Conservation (phyloP, 2,797 vertebrate species). For the Phrynocephalus guinanensis region DNA sequence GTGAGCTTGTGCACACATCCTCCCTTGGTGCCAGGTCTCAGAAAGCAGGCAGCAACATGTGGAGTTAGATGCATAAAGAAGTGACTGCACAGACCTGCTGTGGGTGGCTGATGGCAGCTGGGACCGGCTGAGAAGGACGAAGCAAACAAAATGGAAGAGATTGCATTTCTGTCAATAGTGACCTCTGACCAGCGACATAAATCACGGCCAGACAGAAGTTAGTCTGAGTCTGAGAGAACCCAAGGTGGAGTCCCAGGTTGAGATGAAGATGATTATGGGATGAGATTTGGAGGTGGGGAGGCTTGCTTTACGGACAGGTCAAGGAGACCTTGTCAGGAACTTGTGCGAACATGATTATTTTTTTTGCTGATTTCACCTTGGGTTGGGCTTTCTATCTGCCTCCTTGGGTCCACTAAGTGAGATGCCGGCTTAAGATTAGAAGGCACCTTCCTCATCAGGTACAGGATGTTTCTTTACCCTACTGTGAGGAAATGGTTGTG, state of each 20-base stretch:
- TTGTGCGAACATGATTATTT: not conserved
- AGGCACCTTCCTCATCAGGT: too few species aligned
- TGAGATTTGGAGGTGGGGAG: constrained; percentile 14
- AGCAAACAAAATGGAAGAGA: constrained; percentile 64
- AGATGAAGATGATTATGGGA: constrained; percentile 40
- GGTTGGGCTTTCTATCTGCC: not conserved
- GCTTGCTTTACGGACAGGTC: not conserved
- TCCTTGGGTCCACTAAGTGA: not conserved
- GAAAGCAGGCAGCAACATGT: constrained; percentile 18
- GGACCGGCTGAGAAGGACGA: constrained; percentile 68
- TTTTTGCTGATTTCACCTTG: not conserved
- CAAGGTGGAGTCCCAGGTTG: constrained; percentile 29
- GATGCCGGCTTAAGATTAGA: too few species aligned
- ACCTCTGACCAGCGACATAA: constrained; percentile 75
- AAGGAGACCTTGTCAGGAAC: not conserved
- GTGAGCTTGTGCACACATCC: not conserved
- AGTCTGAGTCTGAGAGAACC: constrained; percentile 36
- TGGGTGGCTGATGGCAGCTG: constrained; percentile 69
- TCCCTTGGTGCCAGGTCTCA: constrained; percentile 13
- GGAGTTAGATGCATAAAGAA: constrained; percentile 45
- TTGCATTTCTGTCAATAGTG: constrained; percentile 73
- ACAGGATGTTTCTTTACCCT: too few species aligned
- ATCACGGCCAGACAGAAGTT: constrained; percentile 62
- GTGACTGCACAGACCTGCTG: constrained; percentile 47
- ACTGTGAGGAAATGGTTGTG: too few species aligned